Conservation (phyloP, 2,888 invertebrate species). For the Epistrophe grossulariae region DNA sequence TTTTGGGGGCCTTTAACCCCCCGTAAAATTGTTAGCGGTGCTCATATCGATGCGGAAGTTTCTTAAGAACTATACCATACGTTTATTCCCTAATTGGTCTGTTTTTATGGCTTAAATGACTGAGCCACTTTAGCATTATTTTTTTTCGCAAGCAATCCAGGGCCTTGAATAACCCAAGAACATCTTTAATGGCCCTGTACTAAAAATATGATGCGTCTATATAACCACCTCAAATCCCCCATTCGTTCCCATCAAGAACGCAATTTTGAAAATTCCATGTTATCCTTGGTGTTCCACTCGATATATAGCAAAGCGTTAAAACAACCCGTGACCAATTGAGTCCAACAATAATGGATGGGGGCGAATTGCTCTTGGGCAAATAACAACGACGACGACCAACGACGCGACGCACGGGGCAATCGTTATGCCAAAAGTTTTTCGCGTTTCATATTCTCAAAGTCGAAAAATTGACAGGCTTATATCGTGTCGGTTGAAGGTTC, state of each 20-base stretch:
- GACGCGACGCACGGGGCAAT: neutral
- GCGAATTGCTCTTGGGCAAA: constrained; percentile 1
- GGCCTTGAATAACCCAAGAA: neutral
- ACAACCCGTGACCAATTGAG: constrained; percentile 34
- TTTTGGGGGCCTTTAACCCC: too few species aligned
- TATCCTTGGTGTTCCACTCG: constrained; percentile 41
- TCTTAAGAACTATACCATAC: too few species aligned
- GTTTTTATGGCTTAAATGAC: too few species aligned
- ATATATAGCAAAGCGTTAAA: constrained; percentile 9
- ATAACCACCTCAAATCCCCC: neutral
- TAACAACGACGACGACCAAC: neutral
- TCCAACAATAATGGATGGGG: neutral
- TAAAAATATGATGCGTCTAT: constrained; percentile 43
- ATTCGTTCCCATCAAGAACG: constrained; percentile 35
- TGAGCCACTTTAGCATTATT: too few species aligned
- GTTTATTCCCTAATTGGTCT: too few species aligned
- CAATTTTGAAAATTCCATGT: constrained; percentile 62
- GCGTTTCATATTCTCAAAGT: constrained; percentile 54
- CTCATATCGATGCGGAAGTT: too few species aligned
- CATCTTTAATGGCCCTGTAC: neutral
- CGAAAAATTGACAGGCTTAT: constrained; percentile 72
- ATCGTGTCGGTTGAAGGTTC: constrained; percentile 49
- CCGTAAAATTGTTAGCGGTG: too few species aligned
- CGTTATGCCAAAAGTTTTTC: constrained; percentile 47
- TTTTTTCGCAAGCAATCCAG: neutral